Percentiles rank a stretch among this genome's conserved stretches.
phyloP scores from a whole-genome alignment of 2,888 invertebrate genomes.

The Willowsia nigromaculata region DNA sequence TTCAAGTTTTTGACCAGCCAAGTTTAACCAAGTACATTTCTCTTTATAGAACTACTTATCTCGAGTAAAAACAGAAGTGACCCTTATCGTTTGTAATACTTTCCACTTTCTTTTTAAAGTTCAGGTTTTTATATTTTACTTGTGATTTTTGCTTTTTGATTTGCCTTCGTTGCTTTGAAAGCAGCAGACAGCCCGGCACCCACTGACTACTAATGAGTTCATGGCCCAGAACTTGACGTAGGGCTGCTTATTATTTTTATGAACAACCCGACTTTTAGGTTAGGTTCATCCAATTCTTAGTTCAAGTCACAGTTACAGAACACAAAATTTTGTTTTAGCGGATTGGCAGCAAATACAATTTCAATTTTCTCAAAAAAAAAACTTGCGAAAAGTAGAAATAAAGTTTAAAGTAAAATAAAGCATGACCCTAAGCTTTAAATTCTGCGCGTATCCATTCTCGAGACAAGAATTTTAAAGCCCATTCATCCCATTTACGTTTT shows the following conservation, averaged over 20 bases:
- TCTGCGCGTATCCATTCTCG: too few relatives aligned
- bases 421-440: neutral
- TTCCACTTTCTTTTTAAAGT: conserved; percentile 25
- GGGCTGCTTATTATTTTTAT: neutral
- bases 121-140: neutral
- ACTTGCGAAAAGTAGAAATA: neutral
- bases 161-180: neutral
- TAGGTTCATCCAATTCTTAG: too few relatives aligned
- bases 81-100: conserved; percentile 29
- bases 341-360: neutral
- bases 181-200: conserved; percentile 42
- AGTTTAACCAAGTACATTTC: neutral
- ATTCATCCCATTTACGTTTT: neutral
- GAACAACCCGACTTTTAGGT: neutral
- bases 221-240: neutral
- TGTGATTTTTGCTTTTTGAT: neutral
- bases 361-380: neutral
- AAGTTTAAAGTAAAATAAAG: neutral
- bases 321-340: neutral
- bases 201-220: conserved; percentile 57
- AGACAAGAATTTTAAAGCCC: neutral
- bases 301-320: neutral
- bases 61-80: conserved; percentile 12
- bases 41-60: conserved; percentile 9
- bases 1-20: conserved; percentile 46